Percentiles rank a stretch among this genome's conserved stretches.
These are phyloP conservation scores for Chironomus riparius DNA, from an alignment of 2,888 invertebrate species.

Conservation along the genomic window DNA sequence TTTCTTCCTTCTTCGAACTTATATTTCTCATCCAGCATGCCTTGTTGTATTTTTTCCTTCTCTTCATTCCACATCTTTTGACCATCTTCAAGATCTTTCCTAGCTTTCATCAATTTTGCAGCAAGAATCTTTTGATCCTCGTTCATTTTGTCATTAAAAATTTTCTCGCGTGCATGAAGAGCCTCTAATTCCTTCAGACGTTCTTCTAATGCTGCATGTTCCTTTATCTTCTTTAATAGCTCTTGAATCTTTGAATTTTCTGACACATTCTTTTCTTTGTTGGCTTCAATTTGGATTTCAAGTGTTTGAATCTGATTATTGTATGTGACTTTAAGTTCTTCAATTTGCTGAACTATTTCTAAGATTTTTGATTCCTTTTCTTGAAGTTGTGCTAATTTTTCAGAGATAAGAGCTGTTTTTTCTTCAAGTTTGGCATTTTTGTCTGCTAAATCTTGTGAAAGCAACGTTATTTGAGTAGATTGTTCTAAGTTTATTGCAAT, in stretches of 20 bases:
- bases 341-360: not conserved
- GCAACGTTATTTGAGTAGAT: too few species aligned
- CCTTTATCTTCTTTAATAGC: not conserved
- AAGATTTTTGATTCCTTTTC: not conserved
- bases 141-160: slow-evolving; percentile 31
- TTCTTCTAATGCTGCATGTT: not conserved
- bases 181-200: slow-evolving; percentile 6
- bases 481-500: too few species aligned
- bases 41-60: slow-evolving; percentile 31
- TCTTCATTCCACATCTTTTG: slow-evolving; percentile 33
- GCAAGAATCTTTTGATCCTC: slow-evolving; percentile 37
- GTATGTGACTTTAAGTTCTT: not conserved
- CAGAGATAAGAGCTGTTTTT: not conserved
- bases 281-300: not conserved
- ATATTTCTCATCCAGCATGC: slow-evolving; percentile 30
- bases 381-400: not conserved
- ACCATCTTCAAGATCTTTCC: slow-evolving; percentile 30
- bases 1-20: slow-evolving; percentile 37
- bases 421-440: not conserved
- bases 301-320: not conserved
- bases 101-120: slow-evolving; percentile 37
- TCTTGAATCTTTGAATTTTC: slow-evolving; percentile 2
- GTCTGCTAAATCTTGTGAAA: not conserved
- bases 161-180: slow-evolving; percentile 22
- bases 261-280: not conserved